Percentiles rank a stretch among this genome's conserved stretches.
phyloP scores from a whole-genome alignment of 2,888 invertebrate species.

The Drosophila ustulata region DNA sequence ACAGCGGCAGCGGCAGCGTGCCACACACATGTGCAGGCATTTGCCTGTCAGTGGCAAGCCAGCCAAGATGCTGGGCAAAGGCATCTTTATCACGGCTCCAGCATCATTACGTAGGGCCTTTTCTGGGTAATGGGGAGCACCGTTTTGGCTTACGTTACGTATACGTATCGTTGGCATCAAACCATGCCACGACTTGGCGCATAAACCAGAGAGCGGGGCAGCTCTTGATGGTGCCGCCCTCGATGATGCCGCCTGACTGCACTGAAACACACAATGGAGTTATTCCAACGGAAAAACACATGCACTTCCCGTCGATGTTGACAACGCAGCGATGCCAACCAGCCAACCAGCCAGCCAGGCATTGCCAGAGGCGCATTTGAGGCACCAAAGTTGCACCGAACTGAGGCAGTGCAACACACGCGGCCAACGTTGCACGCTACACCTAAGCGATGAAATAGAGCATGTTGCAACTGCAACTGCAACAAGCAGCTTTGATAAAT shows the following conservation, averaged over 20 bases:
- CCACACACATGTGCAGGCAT: slow-evolving; percentile 50
- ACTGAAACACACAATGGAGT: slow-evolving; percentile 78
- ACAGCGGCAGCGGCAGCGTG: slow-evolving; percentile 26
- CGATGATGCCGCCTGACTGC: slow-evolving; percentile 70
- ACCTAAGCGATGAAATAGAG: slow-evolving; percentile 44
- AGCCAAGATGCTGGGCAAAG: slow-evolving; percentile 21
- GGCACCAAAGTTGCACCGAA: slow-evolving; percentile 32
- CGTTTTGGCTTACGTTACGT: slow-evolving; percentile 68
- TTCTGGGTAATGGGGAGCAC: slow-evolving; percentile 23
- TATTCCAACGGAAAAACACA: slow-evolving; percentile 81
- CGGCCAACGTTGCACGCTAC: slow-evolving; percentile 35
- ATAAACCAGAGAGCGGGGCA: slow-evolving; percentile 5
- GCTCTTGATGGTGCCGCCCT: slow-evolving; percentile 49
- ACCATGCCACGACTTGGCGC: slow-evolving; percentile 14
- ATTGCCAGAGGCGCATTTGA: slow-evolving; percentile 45
- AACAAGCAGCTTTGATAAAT: slow-evolving; percentile 41
- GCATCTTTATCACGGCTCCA: slow-evolving; percentile 63
- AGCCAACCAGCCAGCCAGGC: slow-evolving; percentile 7
- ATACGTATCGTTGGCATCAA: slow-evolving; percentile 60
- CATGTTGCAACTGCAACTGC: slow-evolving; percentile 32
- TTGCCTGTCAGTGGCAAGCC: slow-evolving; percentile 40
- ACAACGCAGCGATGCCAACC: slow-evolving; percentile 55
- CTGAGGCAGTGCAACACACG: slow-evolving; percentile 16
- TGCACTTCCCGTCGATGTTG: slow-evolving; percentile 77
- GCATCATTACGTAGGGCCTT: slow-evolving; percentile 67